Evolutionary conservation across 2,797 vertebrate species (phyloP).

Genomic region (Pteronotus mesoamericanus): DNA sequence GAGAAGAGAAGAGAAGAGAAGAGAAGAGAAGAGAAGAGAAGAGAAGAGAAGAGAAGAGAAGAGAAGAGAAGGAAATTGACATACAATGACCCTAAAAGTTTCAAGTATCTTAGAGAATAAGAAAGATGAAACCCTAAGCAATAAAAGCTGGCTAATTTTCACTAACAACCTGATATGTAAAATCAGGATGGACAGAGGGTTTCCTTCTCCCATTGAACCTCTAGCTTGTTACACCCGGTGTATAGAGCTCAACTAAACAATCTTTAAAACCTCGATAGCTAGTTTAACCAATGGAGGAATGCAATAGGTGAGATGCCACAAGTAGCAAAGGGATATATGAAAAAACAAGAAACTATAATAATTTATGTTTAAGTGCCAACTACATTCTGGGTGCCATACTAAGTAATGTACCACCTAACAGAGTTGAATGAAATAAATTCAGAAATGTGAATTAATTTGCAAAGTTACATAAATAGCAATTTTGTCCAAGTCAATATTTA

Average conservation of each 20-base stretch:
- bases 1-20: too few relatives aligned
- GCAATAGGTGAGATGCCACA: background rate
- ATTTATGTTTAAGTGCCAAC: background rate
- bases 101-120: background rate
- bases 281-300: background rate
- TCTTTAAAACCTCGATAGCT: background rate
- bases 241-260: background rate
- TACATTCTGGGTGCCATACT: background rate
- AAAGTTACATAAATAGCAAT: background rate
- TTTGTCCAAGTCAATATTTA: background rate
- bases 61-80: background rate
- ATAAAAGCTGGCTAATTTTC: background rate
- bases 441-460: background rate
- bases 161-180: background rate
- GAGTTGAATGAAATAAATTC: background rate
- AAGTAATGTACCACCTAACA: background rate
- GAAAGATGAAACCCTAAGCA: background rate
- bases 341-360: background rate
- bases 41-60: too few relatives aligned
- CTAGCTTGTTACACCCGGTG: background rate
- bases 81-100: background rate
- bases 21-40: too few relatives aligned
- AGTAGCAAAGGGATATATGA: background rate
- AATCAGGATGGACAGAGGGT: background rate
- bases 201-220: background rate